phyloP scores from a whole-genome alignment of 2,888 invertebrate genomes.

The Metallyticus violacea region DNA sequence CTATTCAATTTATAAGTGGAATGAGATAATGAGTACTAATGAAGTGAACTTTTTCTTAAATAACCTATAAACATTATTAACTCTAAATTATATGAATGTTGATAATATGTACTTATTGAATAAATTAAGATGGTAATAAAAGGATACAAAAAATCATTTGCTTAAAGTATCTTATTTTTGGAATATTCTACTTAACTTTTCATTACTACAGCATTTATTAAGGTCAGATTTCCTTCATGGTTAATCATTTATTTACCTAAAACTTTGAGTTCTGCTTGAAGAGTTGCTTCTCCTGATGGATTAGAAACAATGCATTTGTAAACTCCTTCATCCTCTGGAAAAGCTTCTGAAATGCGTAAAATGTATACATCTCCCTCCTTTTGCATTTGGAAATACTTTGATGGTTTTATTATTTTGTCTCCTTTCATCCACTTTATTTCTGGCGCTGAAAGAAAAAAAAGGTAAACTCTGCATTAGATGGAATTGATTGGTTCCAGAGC shows the following conservation, averaged over 20 bases:
- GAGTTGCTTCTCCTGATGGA: conserved; percentile 72
- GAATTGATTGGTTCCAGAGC: no score
- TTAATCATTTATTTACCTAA: conserved; percentile 47
- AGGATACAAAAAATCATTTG: no score
- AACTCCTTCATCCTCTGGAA: conserved; percentile 97
- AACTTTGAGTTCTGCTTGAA: conserved; percentile 76
- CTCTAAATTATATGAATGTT: no score
- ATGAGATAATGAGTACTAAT: no score
- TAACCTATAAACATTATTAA: no score
- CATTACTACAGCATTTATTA: background rate
- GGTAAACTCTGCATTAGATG: no score
- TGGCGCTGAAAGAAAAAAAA: conserved; percentile 57
- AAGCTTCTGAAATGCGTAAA: conserved; percentile 89
- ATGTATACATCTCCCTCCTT: conserved; percentile 84
- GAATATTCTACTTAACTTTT: background rate
- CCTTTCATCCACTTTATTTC: conserved; percentile 87
- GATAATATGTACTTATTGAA: no score
- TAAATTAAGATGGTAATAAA: no score
- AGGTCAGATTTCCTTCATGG: background rate
- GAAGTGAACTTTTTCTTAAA: no score
- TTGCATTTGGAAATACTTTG: conserved; percentile 96
- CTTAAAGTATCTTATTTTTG: no score
- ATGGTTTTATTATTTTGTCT: conserved; percentile 89
- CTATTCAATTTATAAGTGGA: no score
- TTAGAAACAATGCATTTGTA: conserved; percentile 92